Conservation (phyloP, 2,113 vertebrate genomes). For the Tinamus guttatus region DNA sequence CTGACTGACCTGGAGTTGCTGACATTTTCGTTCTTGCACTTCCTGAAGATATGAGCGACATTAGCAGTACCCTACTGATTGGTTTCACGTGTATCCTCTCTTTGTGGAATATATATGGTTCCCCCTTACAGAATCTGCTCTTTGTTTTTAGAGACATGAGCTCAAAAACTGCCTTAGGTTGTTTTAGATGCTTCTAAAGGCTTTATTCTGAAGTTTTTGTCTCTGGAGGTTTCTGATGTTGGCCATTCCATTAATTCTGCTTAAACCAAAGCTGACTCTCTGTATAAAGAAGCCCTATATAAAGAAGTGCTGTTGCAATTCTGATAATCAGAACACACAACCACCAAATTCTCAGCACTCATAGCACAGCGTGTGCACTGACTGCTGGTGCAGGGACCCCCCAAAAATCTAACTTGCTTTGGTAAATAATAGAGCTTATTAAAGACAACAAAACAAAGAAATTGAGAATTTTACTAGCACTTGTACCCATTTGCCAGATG, state of each 20-base stretch:
- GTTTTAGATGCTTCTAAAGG: background rate
- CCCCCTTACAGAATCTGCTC: background rate
- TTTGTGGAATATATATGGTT: background rate
- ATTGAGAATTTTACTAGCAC: background rate
- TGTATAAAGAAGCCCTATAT: background rate
- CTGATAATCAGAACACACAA: background rate
- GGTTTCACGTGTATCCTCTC: background rate
- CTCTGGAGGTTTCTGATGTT: background rate
- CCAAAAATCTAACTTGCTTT: background rate
- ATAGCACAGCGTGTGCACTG: background rate
- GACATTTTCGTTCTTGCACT: background rate
- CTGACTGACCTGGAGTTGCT: background rate
- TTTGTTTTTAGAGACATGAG: background rate
- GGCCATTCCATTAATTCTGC: background rate
- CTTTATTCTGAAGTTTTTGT: background rate
- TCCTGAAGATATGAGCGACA: background rate
- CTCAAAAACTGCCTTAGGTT: background rate
- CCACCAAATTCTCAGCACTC: background rate
- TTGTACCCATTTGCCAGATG: background rate
- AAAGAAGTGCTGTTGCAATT: background rate
- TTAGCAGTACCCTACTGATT: rapidly evolving
- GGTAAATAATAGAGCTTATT: background rate
- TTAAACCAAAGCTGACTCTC: background rate
- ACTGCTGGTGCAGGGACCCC: background rate
- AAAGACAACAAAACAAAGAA: background rate